phyloP scores from a whole-genome alignment of 2,888 invertebrate genomes.

The Sminthurides aquaticus region DNA sequence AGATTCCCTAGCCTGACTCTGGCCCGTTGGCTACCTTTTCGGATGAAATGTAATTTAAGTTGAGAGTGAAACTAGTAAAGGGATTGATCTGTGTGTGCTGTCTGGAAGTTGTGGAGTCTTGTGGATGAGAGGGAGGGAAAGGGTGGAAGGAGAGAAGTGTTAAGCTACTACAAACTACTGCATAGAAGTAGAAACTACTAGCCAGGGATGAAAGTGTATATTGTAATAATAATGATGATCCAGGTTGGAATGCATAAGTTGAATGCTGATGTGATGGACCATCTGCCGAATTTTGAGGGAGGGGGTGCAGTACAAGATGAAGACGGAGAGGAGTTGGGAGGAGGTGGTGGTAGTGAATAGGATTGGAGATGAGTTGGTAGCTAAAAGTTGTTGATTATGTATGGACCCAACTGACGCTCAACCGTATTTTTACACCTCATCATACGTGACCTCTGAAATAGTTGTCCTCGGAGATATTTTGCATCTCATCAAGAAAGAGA shows the following conservation, averaged over 20 bases:
- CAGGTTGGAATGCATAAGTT: not conserved
- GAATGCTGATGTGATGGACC: slow-evolving; percentile 21
- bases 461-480: not conserved
- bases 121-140: no score
- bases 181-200: not conserved
- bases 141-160: not conserved
- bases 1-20: no score
- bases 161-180: no score
- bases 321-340: not conserved
- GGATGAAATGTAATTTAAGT: no score
- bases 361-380: slow-evolving; percentile 3
- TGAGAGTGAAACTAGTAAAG: no score
- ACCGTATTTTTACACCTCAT: slow-evolving; percentile 40
- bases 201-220: not conserved
- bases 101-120: no score
- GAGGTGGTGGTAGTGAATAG: not conserved
- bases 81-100: no score
- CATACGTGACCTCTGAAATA: slow-evolving; percentile 36
- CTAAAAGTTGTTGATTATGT: slow-evolving; percentile 30
- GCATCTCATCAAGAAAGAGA: not conserved
- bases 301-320: slow-evolving; percentile 14
- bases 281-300: slow-evolving; percentile 37
- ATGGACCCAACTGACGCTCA: slow-evolving; percentile 38
- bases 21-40: no score
- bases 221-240: not conserved